phyloP scores from a whole-genome alignment of 2,113 vertebrate species.

The Zeus faber region DNA sequence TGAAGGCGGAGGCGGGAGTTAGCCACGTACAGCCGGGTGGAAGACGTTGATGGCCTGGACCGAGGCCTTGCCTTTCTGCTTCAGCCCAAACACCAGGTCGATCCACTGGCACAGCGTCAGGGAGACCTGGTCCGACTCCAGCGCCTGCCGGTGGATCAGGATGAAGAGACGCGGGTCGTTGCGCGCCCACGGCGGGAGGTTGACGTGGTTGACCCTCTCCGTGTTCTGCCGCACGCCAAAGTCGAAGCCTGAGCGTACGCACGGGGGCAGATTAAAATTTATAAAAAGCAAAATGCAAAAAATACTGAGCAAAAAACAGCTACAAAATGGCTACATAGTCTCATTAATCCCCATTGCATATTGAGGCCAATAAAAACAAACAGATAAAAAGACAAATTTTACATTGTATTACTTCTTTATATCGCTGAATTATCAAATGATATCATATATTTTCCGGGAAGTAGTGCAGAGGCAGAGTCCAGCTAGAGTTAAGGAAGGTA shows the following conservation, averaged over 20 bases:
- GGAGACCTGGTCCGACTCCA: constrained; percentile 95
- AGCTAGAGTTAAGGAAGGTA: too few relatives aligned
- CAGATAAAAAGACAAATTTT: too few relatives aligned
- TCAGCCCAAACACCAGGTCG: constrained; percentile 95
- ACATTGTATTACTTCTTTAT: too few relatives aligned
- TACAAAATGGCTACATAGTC: too few relatives aligned
- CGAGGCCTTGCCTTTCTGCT: constrained; percentile 96
- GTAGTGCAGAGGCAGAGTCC: too few relatives aligned
- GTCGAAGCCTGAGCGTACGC: constrained; percentile 85
- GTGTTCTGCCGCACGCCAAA: constrained; percentile 96
- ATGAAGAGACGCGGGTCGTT: constrained; percentile 96
- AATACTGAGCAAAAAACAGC: too few relatives aligned
- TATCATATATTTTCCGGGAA: too few relatives aligned
- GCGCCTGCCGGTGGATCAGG: constrained; percentile 93
- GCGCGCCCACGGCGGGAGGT: constrained; percentile 94
- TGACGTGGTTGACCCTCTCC: constrained; percentile 95
- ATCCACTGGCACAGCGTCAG: constrained; percentile 98
- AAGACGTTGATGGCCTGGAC: constrained; percentile 99
- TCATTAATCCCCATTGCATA: too few relatives aligned
- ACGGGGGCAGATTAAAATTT: background rate
- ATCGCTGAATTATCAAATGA: too few relatives aligned
- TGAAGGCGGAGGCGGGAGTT: background rate
- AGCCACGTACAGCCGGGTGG: constrained; percentile 89
- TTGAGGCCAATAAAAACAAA: too few relatives aligned
- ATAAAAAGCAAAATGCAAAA: too few relatives aligned